Percentiles rank a stretch among this genome's conserved stretches.
These are phyloP conservation scores for Oeneis ivallda DNA, from an alignment of 2,888 invertebrate species.

Conservation along the genomic window DNA sequence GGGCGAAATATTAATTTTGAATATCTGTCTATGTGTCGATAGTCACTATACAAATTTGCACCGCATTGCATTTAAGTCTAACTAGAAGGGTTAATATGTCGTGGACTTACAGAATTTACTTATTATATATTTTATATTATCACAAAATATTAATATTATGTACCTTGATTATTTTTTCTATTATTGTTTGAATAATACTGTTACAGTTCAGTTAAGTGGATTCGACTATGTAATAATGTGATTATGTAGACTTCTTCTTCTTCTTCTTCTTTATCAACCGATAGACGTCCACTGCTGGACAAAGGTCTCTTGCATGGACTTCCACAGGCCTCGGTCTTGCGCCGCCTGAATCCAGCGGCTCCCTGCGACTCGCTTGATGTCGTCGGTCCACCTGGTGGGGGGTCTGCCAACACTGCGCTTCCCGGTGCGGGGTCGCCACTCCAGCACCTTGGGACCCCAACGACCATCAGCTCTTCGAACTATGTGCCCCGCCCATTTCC, in stretches of 20 bases:
- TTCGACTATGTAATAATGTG: not conserved
- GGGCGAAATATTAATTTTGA: not conserved
- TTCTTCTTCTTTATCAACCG: too few relatives aligned
- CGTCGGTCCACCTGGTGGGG: too few relatives aligned
- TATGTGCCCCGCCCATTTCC: too few relatives aligned
- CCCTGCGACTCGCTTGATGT: too few relatives aligned
- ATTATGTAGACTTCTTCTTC: not conserved
- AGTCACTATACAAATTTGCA: not conserved
- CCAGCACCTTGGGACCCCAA: too few relatives aligned
- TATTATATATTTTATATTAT: not conserved
- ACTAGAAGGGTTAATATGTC: conserved; percentile 8
- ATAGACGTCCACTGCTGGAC: too few relatives aligned
- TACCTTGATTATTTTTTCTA: conserved; percentile 7
- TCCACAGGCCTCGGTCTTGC: too few relatives aligned
- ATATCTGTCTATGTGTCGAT: not conserved
- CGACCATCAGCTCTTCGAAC: too few relatives aligned
- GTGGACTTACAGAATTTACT: not conserved
- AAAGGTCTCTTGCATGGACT: too few relatives aligned
- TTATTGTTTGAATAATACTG: not conserved
- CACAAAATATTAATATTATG: not conserved
- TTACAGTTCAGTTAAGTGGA: conserved; percentile 8
- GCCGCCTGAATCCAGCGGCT: too few relatives aligned
- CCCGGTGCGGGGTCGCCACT: too few relatives aligned
- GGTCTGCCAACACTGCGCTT: too few relatives aligned
- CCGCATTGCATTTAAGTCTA: conserved; percentile 13